Evolutionary conservation across 2,797 vertebrate genomes (phyloP).

Genomic region (Molothrus ater): DNA sequence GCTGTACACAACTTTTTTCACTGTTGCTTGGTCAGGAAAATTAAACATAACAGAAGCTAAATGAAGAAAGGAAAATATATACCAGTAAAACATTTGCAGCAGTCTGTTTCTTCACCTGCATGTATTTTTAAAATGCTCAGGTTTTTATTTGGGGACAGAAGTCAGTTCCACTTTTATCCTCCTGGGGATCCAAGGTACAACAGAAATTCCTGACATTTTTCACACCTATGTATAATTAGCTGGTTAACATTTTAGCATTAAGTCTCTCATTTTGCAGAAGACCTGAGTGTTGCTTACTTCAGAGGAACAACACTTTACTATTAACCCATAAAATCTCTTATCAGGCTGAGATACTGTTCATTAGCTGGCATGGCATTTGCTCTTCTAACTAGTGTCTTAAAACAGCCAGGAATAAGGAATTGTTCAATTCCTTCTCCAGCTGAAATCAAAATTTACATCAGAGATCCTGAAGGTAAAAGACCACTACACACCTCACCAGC

Average conservation of each 20-base stretch:
- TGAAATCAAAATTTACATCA: not conserved
- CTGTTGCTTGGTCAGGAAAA: constrained; percentile 96
- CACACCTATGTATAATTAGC: not conserved
- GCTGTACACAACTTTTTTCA: constrained; percentile 95
- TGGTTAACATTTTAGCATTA: not conserved
- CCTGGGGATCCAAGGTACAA: not conserved
- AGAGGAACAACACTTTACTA: not conserved
- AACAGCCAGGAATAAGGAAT: not conserved
- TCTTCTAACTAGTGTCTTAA: not conserved
- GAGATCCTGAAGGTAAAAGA: not conserved
- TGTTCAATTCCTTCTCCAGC: not conserved
- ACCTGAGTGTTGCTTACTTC: not conserved
- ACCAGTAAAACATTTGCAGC: constrained; percentile 15
- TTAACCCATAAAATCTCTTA: not conserved
- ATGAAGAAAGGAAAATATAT: constrained; percentile 44
- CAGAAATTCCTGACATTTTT: not conserved
- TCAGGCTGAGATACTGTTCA: not conserved
- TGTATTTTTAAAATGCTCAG: not conserved
- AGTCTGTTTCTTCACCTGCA: not conserved
- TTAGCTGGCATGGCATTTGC: not conserved
- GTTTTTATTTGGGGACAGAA: not conserved
- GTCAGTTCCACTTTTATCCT: not conserved
- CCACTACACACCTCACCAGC: not conserved
- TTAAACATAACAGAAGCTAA: constrained; percentile 98
- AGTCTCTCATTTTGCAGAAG: not conserved